Conservation (phyloP, 2,888 invertebrate genomes). For the Ochropleura leucogaster region DNA sequence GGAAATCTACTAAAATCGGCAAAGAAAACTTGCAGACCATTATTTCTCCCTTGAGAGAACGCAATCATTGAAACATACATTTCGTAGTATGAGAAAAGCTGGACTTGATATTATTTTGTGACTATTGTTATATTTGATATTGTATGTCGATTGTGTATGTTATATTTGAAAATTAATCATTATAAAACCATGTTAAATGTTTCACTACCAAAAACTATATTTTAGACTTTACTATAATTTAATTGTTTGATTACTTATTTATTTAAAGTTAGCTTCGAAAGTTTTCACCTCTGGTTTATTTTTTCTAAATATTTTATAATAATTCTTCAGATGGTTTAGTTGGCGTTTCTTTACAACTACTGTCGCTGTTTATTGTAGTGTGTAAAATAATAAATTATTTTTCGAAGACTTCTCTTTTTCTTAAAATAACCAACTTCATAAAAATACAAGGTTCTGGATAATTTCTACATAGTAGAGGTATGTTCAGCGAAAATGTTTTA, state of each 20-base stretch:
- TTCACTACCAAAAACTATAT: slow-evolving; percentile 49
- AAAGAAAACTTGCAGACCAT: slow-evolving; percentile 84
- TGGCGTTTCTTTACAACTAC: slow-evolving; percentile 41
- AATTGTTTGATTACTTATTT: slow-evolving; percentile 50
- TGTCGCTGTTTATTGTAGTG: slow-evolving; percentile 61
- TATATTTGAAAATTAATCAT: slow-evolving; percentile 55
- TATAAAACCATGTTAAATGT: slow-evolving; percentile 57
- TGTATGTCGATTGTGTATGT: slow-evolving; percentile 52
- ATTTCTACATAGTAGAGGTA: too few relatives aligned
- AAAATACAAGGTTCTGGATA: not conserved
- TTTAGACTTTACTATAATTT: slow-evolving; percentile 34
- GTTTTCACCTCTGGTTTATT: slow-evolving; percentile 58
- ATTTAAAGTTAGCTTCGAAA: slow-evolving; percentile 47
- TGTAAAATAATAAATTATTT: slow-evolving; percentile 63
- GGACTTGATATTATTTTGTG: not conserved
- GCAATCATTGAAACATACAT: slow-evolving; percentile 75
- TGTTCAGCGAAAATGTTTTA: too few relatives aligned
- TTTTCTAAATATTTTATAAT: slow-evolving; percentile 57
- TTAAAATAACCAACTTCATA: not conserved
- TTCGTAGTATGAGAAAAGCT: slow-evolving; percentile 8
- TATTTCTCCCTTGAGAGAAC: slow-evolving; percentile 86
- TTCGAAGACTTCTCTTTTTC: slow-evolving; percentile 11
- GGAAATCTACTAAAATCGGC: slow-evolving; percentile 84
- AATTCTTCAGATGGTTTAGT: slow-evolving; percentile 29
- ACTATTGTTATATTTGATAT: slow-evolving; percentile 29